Percentiles rank a stretch among this genome's conserved stretches.
Conservation (phyloP, 2,888 invertebrate species). For the Scaptodrosophila latifasciaeformis region DNA sequence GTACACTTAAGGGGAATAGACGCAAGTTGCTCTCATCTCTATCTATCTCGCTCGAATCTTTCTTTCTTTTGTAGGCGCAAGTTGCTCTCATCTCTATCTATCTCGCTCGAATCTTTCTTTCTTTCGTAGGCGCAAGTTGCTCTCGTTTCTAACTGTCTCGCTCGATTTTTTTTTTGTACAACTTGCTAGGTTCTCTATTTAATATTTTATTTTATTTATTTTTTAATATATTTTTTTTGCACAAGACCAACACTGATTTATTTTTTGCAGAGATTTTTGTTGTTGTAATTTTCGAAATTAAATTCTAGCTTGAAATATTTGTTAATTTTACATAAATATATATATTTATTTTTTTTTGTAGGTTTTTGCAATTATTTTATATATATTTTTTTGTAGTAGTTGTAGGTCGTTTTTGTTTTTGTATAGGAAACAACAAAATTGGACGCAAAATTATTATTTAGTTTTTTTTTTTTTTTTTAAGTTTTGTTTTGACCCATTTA, state of each 20-base stretch:
- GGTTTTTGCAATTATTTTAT: conserved; percentile 6
- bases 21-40: too few relatives aligned
- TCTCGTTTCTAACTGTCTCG: too few relatives aligned
- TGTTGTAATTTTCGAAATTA: conserved; percentile 27
- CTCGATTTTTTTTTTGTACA: conserved; percentile 6
- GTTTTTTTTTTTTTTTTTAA: conserved; percentile 21
- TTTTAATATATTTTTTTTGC: conserved; percentile 2
- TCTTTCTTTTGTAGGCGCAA: conserved; percentile 8
- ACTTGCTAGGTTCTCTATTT: neutral
- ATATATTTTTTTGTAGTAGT: conserved; percentile 17
- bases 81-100: too few relatives aligned
- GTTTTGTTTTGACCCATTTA: conserved; percentile 31
- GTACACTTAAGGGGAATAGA: too few relatives aligned
- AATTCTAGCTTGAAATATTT: conserved; percentile 29
- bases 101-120: conserved; percentile 7
- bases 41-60: conserved; percentile 6
- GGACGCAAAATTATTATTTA: conserved; percentile 66
- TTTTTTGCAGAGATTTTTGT: neutral
- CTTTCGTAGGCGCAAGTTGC: conserved; percentile 8
- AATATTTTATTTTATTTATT: too few relatives aligned
- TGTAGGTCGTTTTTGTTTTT: too few relatives aligned
- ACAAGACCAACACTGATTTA: neutral
- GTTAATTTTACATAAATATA: conserved; percentile 38
- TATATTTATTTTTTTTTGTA: conserved; percentile 17
- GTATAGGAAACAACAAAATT: conserved; percentile 64